Evolutionary conservation across 1,140 invertebrate genomes (phyloP).

Genomic region (Sycophila sp.): DNA sequence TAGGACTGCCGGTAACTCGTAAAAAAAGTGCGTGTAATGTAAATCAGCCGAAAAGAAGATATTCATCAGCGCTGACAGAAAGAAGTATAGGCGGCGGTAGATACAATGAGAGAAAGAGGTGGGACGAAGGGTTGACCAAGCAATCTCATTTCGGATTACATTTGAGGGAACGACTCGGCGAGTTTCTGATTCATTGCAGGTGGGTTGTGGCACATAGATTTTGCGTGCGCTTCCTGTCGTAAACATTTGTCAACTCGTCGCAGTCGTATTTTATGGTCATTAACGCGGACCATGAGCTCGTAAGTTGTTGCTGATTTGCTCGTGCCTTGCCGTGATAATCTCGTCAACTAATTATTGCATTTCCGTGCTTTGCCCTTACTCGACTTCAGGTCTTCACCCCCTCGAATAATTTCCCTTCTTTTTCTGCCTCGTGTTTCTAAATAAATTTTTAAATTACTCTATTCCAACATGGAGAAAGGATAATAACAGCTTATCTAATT

Average conservation of each 20-base stretch:
- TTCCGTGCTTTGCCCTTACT: too few relatives aligned
- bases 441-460: too few relatives aligned
- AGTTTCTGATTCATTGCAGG: conserved; percentile 35
- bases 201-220: conserved; percentile 34
- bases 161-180: conserved; percentile 9
- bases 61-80: too few relatives aligned
- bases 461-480: too few relatives aligned
- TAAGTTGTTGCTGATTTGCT: conserved; percentile 36
- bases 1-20: too few relatives aligned
- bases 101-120: background rate
- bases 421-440: too few relatives aligned
- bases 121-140: background rate
- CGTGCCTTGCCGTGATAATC: conserved; percentile 10
- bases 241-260: conserved; percentile 49
- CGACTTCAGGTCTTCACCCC: too few relatives aligned
- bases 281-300: conserved; percentile 32
- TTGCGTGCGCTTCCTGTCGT: conserved; percentile 40
- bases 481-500: too few relatives aligned
- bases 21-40: too few relatives aligned
- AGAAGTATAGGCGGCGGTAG: too few relatives aligned
- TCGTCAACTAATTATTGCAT: conserved; percentile 38
- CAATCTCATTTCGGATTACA: conserved; percentile 24
- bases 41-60: too few relatives aligned
- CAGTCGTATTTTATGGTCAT: conserved; percentile 45
- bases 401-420: too few relatives aligned